These are phyloP conservation scores for Drosophila chauvacae DNA, from an alignment of 1,140 invertebrate species.

Conservation along the genomic window DNA sequence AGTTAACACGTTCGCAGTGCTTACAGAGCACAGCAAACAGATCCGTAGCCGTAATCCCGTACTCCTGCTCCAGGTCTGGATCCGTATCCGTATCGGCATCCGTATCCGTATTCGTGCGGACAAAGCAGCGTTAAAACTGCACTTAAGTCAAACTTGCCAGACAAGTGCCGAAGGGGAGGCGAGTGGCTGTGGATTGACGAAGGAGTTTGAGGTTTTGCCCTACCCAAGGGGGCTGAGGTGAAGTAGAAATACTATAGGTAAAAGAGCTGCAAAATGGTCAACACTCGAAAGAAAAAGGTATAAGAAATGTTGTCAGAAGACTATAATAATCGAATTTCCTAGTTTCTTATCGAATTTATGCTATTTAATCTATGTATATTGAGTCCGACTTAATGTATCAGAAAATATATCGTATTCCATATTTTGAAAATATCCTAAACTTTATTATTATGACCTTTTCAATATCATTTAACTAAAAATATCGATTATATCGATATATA, in stretches of 20 bases:
- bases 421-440: not conserved
- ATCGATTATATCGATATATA: too few relatives aligned
- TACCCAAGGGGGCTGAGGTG: not conserved
- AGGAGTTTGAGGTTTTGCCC: conserved; percentile 4
- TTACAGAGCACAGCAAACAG: conserved; percentile 62
- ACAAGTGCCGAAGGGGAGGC: conserved; percentile 57
- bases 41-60: conserved; percentile 18
- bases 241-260: conserved; percentile 1
- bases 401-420: not conserved
- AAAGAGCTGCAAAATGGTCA: not conserved
- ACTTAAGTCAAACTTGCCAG: conserved; percentile 82
- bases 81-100: conserved; percentile 11
- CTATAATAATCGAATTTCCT: too few relatives aligned
- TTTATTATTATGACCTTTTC: not conserved
- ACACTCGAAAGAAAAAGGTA: not conserved
- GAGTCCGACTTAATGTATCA: not conserved
- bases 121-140: conserved; percentile 75
- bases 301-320: not conserved
- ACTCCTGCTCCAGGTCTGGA: not conserved
- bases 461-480: too few relatives aligned
- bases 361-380: not conserved
- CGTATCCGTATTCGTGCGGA: conserved; percentile 49
- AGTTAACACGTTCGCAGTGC: conserved; percentile 74
- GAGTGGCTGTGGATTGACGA: conserved; percentile 3
- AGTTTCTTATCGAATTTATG: not conserved